Evolutionary conservation across 2,797 vertebrate species (phyloP).

Genomic region (Phoeniculus purpureus): DNA sequence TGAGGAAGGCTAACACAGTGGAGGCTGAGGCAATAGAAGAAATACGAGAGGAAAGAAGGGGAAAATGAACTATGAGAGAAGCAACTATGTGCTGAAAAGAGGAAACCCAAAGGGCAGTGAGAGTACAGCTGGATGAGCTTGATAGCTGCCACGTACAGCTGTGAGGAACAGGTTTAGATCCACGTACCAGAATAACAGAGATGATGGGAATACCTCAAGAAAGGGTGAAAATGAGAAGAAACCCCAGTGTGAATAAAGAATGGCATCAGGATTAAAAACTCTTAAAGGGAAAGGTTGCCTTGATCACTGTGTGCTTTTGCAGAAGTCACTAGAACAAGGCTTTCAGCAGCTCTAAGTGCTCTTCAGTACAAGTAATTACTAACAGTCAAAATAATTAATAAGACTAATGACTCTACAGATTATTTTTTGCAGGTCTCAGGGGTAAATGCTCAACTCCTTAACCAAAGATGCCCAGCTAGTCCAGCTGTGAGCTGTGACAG

Average conservation of each 20-base stretch:
- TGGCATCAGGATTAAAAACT: constrained; percentile 21
- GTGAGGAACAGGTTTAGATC: not conserved
- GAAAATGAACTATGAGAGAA: not conserved
- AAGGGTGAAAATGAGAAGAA: not conserved
- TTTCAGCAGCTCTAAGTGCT: constrained; percentile 7
- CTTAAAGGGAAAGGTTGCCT: not conserved
- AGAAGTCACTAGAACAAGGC: not conserved
- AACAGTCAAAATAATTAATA: constrained; percentile 49
- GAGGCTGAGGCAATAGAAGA: not conserved
- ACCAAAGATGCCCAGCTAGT: not conserved
- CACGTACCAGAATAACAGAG: not conserved
- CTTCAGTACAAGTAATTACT: constrained; percentile 63
- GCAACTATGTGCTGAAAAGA: not conserved
- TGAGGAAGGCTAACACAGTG: not conserved
- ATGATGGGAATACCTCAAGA: not conserved
- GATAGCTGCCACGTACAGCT: not conserved
- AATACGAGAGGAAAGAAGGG: not conserved
- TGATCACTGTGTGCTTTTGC: constrained; percentile 11
- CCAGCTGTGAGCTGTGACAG: not conserved
- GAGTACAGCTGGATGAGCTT: not conserved
- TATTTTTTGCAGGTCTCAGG: constrained; percentile 18
- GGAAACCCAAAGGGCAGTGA: not conserved
- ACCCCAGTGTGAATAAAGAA: not conserved
- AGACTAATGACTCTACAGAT: constrained; percentile 39
- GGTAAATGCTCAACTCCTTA: not conserved